A percentile compares a stretch with the other conserved stretches of the same genome.
These are phyloP conservation scores for Anser brachyrhynchus DNA, from an alignment of 2,113 vertebrate genomes.

Conservation along the genomic window DNA sequence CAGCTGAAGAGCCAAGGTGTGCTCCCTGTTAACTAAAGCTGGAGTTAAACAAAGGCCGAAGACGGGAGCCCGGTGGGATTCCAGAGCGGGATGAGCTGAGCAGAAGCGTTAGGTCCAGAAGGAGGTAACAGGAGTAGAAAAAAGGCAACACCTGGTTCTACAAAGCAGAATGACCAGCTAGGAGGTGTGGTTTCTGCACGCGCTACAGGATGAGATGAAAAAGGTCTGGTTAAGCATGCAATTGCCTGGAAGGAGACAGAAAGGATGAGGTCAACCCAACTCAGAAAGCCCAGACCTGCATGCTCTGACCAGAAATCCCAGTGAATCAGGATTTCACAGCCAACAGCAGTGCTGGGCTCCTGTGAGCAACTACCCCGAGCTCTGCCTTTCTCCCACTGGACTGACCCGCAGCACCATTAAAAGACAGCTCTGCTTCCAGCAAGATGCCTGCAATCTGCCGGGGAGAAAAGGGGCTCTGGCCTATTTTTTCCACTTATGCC, in stretches of 20 bases:
- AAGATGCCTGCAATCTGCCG: background rate
- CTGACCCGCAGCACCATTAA: background rate
- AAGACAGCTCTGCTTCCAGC: background rate
- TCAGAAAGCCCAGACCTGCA: background rate
- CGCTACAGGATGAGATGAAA: background rate
- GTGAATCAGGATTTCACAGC: background rate
- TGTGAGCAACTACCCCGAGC: background rate
- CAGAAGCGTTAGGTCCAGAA: background rate
- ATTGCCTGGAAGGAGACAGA: background rate
- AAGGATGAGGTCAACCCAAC: background rate
- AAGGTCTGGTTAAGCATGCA: background rate
- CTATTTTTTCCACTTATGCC: background rate
- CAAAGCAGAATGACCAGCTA: background rate
- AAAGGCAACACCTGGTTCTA: background rate
- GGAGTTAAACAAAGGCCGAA: background rate
- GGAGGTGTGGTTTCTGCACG: background rate
- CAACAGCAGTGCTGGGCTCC: background rate
- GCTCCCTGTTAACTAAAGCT: background rate
- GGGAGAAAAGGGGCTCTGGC: background rate
- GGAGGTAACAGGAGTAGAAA: accelerated
- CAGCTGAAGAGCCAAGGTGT: background rate
- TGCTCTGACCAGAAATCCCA: accelerated
- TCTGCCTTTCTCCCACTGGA: background rate
- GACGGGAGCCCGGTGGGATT: background rate
- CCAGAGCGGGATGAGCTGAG: background rate